Evolutionary conservation across 2,797 vertebrate species (phyloP), one percentile per base, ranked within the genome.

Genomic region (Pseudochirops corinnae): DNA sequence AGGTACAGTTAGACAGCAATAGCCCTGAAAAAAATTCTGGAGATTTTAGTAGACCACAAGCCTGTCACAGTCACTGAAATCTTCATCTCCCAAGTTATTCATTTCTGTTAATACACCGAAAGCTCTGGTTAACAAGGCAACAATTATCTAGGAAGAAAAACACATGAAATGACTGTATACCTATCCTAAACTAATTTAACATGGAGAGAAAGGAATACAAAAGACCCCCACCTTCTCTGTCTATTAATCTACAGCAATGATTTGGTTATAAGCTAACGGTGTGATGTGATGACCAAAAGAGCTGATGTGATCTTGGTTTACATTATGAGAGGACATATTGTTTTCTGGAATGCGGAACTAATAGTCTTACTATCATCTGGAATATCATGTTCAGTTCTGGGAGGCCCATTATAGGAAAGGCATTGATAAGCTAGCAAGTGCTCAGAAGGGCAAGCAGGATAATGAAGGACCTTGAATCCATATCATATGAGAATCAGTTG

Each of bases 171-270:
- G 67, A 39, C n/a, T 39, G 16, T 21, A 74, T 5, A 74, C 5
- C n/a, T 18, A 39, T 74, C 67, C n/a, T 39, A 74, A 74, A 74
- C 6, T 74, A 74, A 74, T 39, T 74, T 18, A 21, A 67, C 33
- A 67, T 26, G 2, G 13, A 67, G 14, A 14, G 33, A n/a, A 67
- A 39, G 13, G 6, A 67, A 67, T 18, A 18, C 14, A 67, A n/a
- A 74, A 39, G 33, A 39, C n/a, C 16, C 5, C 2, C n/a, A 74
- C n/a, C 6, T 74, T 74, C n/a, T 74, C 16, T 21, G 16, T 5
- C n/a, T 90, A 87, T 92, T 90, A 93, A 60, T 94, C 90, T 39
- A 58, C 74, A 87, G 97, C 96, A 98, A 97, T 56, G 94, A 60
- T 87, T 94, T 97, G 94, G 92, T 96, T 96, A 87, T 62, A 39